phyloP scores from a whole-genome alignment of 2,888 invertebrate genomes.

The Caenorhabditis sulstoni region DNA sequence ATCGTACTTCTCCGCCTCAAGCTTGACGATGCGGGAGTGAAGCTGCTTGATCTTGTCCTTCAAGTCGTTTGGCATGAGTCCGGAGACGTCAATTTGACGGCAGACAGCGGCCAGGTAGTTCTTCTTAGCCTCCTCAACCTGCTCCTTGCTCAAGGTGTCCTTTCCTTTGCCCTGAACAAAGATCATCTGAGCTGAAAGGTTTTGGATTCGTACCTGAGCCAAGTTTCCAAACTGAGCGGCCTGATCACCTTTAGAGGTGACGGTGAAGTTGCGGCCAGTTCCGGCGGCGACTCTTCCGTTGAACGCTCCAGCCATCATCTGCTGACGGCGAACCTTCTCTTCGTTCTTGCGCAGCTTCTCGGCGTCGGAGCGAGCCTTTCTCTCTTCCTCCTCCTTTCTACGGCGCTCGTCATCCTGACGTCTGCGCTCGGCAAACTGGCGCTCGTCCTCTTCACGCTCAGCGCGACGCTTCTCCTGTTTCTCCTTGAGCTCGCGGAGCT shows the following conservation, averaged over 20 bases:
- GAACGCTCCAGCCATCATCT: slow-evolving; percentile 81
- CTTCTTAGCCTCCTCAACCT: slow-evolving; percentile 77
- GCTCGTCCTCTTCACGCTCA: slow-evolving; percentile 77
- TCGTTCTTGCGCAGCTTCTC: slow-evolving; percentile 80
- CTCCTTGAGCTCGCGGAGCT: slow-evolving; percentile 95
- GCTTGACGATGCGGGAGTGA: slow-evolving; percentile 79
- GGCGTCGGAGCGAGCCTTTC: slow-evolving; percentile 71
- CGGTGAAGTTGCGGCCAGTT: slow-evolving; percentile 76
- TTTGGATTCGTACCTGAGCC: slow-evolving; percentile 45
- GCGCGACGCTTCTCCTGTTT: slow-evolving; percentile 87
- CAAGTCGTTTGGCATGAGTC: slow-evolving; percentile 79
- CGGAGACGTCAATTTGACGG: slow-evolving; percentile 76
- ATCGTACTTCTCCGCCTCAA: slow-evolving; percentile 81
- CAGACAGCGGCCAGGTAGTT: slow-evolving; percentile 77
- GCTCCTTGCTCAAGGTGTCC: slow-evolving; percentile 69
- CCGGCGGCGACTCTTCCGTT: slow-evolving; percentile 68
- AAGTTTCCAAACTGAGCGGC: slow-evolving; percentile 73
- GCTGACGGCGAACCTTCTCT: slow-evolving; percentile 79
- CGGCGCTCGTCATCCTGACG: slow-evolving; percentile 77
- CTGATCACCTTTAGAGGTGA: slow-evolving; percentile 72
- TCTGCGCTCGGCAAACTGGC: slow-evolving; percentile 74
- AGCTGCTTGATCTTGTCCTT: slow-evolving; percentile 79
- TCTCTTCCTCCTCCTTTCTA: slow-evolving; percentile 76
- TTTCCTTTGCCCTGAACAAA: slow-evolving; percentile 44
- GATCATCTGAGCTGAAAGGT: not conserved